These are phyloP conservation scores for Ginglymostoma cirratum DNA, from an alignment of 2,113 vertebrate genomes.

Conservation along the genomic window DNA sequence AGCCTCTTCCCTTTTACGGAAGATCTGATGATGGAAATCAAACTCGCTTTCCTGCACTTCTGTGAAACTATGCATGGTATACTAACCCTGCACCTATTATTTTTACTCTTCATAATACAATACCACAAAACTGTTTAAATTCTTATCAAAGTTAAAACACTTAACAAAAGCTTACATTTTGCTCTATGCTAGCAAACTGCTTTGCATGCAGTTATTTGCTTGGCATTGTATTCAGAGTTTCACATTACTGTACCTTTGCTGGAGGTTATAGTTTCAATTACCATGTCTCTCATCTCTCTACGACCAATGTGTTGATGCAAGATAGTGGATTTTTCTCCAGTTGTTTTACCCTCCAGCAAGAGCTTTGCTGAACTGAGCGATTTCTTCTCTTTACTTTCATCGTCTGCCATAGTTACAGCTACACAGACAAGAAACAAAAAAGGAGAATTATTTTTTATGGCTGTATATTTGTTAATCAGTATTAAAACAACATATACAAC, in stretches of 20 bases:
- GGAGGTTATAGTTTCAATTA: constrained; percentile 85
- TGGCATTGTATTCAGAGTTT: background rate
- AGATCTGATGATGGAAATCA: background rate
- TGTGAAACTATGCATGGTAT: background rate
- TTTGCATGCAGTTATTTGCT: background rate
- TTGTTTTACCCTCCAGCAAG: constrained; percentile 72
- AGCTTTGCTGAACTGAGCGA: constrained; percentile 61
- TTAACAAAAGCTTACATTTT: background rate
- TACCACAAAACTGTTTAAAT: background rate
- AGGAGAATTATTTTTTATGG: background rate
- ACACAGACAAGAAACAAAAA: constrained; percentile 40
- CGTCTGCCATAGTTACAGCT: constrained; percentile 76
- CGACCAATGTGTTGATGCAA: constrained; percentile 92
- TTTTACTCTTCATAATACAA: background rate
- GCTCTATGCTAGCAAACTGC: background rate
- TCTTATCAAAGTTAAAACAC: background rate
- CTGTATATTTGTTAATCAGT: background rate
- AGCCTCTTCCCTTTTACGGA: background rate
- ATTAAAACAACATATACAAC: background rate
- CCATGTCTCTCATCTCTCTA: constrained; percentile 88
- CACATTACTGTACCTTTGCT: constrained; percentile 55
- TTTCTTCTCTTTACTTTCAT: constrained; percentile 65
- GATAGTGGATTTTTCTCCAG: constrained; percentile 69
- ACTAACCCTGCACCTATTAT: background rate
- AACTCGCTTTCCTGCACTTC: background rate